Conservation (phyloP, 2,888 invertebrate genomes). For the Lithosia quadra region DNA sequence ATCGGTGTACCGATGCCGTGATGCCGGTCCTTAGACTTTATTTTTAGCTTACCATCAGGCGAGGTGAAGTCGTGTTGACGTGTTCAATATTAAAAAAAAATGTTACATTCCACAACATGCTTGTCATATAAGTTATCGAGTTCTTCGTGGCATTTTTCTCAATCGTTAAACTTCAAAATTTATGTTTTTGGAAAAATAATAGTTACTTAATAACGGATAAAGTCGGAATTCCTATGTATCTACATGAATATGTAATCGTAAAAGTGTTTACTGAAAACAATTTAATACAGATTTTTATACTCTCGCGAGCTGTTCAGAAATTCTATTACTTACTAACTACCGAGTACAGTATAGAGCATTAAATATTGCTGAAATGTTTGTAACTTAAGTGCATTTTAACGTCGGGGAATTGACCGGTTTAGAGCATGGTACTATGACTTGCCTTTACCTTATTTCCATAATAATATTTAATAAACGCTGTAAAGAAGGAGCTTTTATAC, state of each 20-base stretch:
- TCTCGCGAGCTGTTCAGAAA: constrained; percentile 33
- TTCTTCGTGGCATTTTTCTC: too few species aligned
- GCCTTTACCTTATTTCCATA: constrained; percentile 43
- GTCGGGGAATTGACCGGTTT: constrained; percentile 25
- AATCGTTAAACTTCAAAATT: neutral
- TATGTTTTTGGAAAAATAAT: neutral
- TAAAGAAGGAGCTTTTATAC: constrained; percentile 42
- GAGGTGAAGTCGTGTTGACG: too few species aligned
- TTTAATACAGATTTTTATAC: constrained; percentile 32
- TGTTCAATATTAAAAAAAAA: too few species aligned
- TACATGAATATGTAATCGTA: neutral
- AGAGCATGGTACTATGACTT: constrained; percentile 25
- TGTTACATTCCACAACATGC: too few species aligned
- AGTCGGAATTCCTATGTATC: neutral
- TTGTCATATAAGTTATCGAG: too few species aligned
- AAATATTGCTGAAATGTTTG: constrained; percentile 44
- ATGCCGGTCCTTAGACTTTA: too few species aligned
- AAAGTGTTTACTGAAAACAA: constrained; percentile 18
- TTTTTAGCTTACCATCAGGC: too few species aligned
- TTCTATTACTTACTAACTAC: constrained; percentile 39
- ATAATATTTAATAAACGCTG: constrained; percentile 50
- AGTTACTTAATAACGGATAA: neutral
- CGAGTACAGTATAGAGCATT: constrained; percentile 40
- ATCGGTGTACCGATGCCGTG: too few species aligned
- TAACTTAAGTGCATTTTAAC: constrained; percentile 47